Conservation (phyloP, 1,140 invertebrate genomes). For the Cephus cinctus region DNA sequence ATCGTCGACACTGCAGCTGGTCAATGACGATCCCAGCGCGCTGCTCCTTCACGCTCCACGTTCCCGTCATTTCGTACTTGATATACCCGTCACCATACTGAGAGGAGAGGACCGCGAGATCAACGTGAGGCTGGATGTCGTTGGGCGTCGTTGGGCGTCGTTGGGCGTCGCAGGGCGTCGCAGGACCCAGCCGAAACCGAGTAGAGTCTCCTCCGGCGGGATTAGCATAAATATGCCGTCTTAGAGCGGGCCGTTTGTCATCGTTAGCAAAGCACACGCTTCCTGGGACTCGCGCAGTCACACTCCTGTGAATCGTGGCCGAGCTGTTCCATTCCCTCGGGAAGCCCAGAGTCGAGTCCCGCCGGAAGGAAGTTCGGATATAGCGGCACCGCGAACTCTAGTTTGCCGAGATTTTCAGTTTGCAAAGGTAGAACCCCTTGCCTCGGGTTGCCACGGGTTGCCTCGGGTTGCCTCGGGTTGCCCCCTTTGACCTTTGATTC, state of each 20-base stretch:
- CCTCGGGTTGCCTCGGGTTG: too few relatives aligned
- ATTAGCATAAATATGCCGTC: slow-evolving; percentile 59
- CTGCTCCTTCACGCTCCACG: background rate
- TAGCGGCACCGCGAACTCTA: background rate
- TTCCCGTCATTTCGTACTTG: too few relatives aligned
- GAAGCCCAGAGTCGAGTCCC: slow-evolving; percentile 18
- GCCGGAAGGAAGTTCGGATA: slow-evolving; percentile 35
- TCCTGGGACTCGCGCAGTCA: slow-evolving; percentile 53
- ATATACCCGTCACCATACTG: too few relatives aligned
- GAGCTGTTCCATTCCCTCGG: slow-evolving; percentile 35
- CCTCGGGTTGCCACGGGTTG: too few relatives aligned
- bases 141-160: too few relatives aligned
- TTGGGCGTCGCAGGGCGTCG: too few relatives aligned
- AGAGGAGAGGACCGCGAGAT: background rate
- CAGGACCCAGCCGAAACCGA: slow-evolving; percentile 1
- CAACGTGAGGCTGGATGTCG: slow-evolving; percentile 5
- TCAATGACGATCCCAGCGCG: too few relatives aligned
- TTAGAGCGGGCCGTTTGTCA: slow-evolving; percentile 54
- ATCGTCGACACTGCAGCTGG: too few relatives aligned
- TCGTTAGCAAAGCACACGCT: slow-evolving; percentile 59
- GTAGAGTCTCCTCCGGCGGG: slow-evolving; percentile 32
- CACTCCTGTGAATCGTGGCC: slow-evolving; percentile 41
- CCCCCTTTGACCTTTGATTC: background rate
- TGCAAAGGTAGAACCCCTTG: background rate
- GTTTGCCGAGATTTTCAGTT: background rate